phyloP scores from a whole-genome alignment of 2,888 invertebrate genomes.

The Meteorus cinctellus region DNA sequence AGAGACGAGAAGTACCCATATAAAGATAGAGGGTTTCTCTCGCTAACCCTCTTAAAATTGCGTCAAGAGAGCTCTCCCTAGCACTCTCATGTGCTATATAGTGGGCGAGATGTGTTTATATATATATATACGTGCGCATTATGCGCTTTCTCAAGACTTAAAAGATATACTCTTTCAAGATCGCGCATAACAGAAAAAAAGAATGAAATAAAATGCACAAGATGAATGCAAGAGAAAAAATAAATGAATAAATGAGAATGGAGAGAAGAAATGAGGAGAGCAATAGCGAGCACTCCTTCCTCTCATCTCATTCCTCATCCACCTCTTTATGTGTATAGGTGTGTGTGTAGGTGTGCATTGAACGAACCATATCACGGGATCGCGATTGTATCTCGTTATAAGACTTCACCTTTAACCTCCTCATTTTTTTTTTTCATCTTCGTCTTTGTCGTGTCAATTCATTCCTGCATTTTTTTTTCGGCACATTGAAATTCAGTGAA shows the following conservation, averaged over 20 bases:
- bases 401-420: constrained; percentile 4
- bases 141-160: constrained; percentile 5
- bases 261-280: background rate
- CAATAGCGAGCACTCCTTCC: background rate
- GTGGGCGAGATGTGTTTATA: background rate
- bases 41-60: background rate
- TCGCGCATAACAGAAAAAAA: background rate
- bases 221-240: background rate
- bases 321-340: background rate
- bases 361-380: constrained; percentile 7
- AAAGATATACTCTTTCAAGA: background rate
- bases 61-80: background rate
- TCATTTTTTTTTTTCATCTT: background rate
- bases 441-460: background rate
- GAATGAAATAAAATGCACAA: background rate
- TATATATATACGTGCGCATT: background rate
- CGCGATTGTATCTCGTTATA: constrained; percentile 1
- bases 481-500: background rate
- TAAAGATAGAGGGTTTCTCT: background rate
- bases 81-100: background rate
- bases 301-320: background rate
- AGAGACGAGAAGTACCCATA: background rate
- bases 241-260: background rate
- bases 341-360: background rate
- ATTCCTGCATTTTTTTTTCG: background rate